Conservation (phyloP, 2,797 vertebrate species). For the Eulemur coronatus region DNA sequence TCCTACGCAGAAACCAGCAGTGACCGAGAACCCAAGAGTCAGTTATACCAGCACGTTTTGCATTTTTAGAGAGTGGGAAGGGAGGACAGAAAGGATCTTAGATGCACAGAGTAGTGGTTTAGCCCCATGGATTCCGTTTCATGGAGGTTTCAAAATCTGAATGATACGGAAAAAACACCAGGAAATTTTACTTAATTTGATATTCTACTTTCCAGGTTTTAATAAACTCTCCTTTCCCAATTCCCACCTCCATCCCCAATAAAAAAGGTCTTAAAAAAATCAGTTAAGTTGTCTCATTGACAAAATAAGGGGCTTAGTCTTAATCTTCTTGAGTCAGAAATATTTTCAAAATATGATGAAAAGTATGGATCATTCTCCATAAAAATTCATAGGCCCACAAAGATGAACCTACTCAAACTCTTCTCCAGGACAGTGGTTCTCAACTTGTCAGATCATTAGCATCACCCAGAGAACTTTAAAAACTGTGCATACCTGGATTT, state of each 20-base stretch:
- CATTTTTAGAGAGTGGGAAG: slow-evolving; percentile 69
- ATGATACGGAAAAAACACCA: not conserved
- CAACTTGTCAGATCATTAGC: not conserved
- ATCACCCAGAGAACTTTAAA: not conserved
- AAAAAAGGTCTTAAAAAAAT: not conserved
- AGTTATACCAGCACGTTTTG: slow-evolving; percentile 69
- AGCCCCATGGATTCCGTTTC: not conserved
- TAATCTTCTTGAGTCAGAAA: not conserved
- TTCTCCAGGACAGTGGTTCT: not conserved
- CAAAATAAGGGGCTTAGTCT: not conserved
- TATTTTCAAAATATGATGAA: not conserved
- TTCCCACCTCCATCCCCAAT: not conserved
- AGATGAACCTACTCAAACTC: not conserved
- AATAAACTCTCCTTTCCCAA: not conserved
- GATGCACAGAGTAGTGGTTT: not conserved
- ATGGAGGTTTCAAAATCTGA: not conserved
- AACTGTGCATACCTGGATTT: too few species aligned
- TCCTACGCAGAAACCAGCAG: slow-evolving; percentile 82
- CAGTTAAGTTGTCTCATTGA: not conserved
- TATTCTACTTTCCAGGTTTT: not conserved
- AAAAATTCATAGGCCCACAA: not conserved
- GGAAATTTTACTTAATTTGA: not conserved
- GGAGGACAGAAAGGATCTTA: not conserved
- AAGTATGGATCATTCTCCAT: not conserved
- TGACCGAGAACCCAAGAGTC: slow-evolving; percentile 63